Evolutionary conservation across 2,888 invertebrate species (phyloP).

Genomic region (Calliopum simillimum): DNA sequence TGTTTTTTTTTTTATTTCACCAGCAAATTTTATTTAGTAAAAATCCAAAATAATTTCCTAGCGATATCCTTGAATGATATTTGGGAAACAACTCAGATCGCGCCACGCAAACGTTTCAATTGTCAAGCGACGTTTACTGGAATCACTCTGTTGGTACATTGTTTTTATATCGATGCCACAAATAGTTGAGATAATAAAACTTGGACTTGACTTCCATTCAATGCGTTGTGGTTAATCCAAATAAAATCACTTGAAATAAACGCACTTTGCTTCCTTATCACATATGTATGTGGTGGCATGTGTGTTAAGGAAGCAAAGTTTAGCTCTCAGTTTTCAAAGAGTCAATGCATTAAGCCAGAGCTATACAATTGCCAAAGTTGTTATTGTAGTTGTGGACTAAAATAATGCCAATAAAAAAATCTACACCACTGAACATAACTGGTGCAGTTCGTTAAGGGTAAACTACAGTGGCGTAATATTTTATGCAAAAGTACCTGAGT

Average conservation of each 20-base stretch:
- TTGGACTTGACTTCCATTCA: not conserved
- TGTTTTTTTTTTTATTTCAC: not conserved
- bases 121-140: conserved; percentile 15
- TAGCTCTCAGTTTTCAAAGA: too few species aligned
- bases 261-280: conserved; percentile 27
- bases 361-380: too few species aligned
- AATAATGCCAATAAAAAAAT: too few species aligned
- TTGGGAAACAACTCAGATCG: too few species aligned
- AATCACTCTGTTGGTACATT: not conserved
- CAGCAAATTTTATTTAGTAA: too few species aligned
- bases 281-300: conserved; percentile 19
- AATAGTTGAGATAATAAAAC: not conserved
- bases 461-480: too few species aligned
- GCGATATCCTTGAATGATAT: too few species aligned
- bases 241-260: not conserved
- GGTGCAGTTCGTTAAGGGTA: too few species aligned
- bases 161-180: conserved; percentile 25
- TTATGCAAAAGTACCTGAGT: too few species aligned
- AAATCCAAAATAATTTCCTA: not conserved
- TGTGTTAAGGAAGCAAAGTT: conserved; percentile 20
- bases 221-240: not conserved
- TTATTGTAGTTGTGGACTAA: too few species aligned
- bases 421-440: too few species aligned
- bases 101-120: conserved; percentile 4
- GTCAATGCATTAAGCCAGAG: too few species aligned